Percentiles rank a stretch among this genome's conserved stretches.
These are phyloP conservation scores for Clupea harengus DNA, from an alignment of 2,113 vertebrate genomes.

Conservation along the genomic window DNA sequence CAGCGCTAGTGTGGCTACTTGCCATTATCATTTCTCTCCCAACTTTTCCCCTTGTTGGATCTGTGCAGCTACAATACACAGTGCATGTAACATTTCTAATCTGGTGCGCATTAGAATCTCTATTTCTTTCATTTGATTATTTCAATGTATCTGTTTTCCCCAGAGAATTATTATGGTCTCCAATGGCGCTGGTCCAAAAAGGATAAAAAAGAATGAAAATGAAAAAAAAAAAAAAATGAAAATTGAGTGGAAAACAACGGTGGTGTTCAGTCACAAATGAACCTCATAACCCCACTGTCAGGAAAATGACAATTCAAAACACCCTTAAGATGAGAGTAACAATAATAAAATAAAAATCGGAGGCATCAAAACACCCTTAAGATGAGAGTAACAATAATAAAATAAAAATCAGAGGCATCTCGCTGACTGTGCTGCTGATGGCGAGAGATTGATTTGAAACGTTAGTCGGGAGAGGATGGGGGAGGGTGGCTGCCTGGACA, in stretches of 20 bases:
- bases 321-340: background rate
- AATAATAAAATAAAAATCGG: background rate
- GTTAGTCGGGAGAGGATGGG: background rate
- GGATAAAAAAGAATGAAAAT: background rate
- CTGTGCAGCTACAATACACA: background rate
- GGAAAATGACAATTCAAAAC: background rate
- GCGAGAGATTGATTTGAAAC: conserved; percentile 1
- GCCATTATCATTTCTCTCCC: background rate
- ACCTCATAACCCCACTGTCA: background rate
- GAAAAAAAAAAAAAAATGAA: background rate
- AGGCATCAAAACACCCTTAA: background rate
- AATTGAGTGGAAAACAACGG: background rate
- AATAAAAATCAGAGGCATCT: background rate
- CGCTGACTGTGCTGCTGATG: background rate
- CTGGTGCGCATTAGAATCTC: background rate
- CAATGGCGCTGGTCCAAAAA: background rate
- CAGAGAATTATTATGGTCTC: background rate
- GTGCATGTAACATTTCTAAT: background rate
- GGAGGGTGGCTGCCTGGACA: conserved; percentile 17
- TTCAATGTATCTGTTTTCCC: background rate
- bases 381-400: background rate
- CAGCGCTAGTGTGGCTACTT: background rate
- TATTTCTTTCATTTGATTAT: background rate
- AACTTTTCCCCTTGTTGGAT: background rate
- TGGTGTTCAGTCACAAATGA: conserved; percentile 3